Conservation (phyloP, 2,113 vertebrate species). For the Scomber japonicus region DNA sequence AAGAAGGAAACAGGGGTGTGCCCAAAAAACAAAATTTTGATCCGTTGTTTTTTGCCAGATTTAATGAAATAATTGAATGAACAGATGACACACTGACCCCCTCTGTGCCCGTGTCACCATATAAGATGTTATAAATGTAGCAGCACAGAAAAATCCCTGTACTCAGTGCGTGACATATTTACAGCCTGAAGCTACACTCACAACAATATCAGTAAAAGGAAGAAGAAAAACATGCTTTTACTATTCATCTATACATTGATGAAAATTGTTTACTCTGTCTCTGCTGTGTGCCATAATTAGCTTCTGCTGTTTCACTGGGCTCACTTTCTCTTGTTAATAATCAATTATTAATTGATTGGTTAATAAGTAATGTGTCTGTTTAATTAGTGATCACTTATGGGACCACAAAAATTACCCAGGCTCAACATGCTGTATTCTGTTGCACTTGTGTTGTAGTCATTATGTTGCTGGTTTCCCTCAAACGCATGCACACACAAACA, state of each 20-base stretch:
- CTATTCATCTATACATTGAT: conserved; percentile 29
- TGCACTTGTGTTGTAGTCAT: conserved; percentile 23
- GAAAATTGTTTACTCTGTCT: conserved; percentile 6
- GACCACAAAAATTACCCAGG: conserved; percentile 37
- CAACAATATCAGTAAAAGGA: conserved; percentile 9
- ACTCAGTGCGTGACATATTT: conserved; percentile 5
- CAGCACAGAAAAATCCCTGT: not conserved
- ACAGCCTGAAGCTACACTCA: conserved; percentile 21
- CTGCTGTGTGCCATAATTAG: conserved; percentile 67
- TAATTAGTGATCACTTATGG: conserved; percentile 74
- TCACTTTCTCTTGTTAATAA: conserved; percentile 73
- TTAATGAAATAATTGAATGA: not conserved
- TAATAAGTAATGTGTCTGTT: conserved; percentile 77
- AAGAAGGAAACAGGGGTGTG: too few species aligned
- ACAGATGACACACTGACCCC: not conserved
- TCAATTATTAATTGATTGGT: conserved; percentile 76
- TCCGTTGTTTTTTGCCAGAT: too few species aligned
- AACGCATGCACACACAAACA: conserved; percentile 7
- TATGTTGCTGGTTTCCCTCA: conserved; percentile 7
- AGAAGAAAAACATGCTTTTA: conserved; percentile 14
- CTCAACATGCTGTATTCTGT: conserved; percentile 43
- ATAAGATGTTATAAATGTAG: conserved; percentile 10
- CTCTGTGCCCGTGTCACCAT: conserved; percentile 3
- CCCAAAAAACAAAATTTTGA: too few species aligned
- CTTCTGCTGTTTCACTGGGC: conserved; percentile 52